Evolutionary conservation across 2,888 invertebrate species (phyloP).

Genomic region (Drosophila emarginata): DNA sequence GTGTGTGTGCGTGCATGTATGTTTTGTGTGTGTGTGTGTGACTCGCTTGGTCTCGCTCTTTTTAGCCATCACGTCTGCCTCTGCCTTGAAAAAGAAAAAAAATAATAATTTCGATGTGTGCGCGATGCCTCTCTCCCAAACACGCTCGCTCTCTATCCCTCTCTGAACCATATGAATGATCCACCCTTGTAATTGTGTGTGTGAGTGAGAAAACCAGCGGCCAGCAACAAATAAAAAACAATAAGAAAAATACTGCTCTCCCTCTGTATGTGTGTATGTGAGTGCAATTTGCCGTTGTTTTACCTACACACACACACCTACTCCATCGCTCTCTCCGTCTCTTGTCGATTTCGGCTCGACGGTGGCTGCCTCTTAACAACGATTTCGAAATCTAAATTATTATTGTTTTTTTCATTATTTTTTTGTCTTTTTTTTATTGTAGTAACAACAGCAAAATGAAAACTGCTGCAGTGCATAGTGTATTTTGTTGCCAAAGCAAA

Average conservation of each 20-base stretch:
- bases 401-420: slow-evolving; percentile 29
- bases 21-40: slow-evolving; percentile 45
- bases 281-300: slow-evolving; percentile 40
- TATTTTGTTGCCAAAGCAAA: slow-evolving; percentile 50
- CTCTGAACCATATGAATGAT: slow-evolving; percentile 3
- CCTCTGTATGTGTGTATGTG: slow-evolving; percentile 42
- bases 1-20: slow-evolving; percentile 31
- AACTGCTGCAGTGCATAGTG: slow-evolving; percentile 44
- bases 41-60: slow-evolving; percentile 32
- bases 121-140: slow-evolving; percentile 26
- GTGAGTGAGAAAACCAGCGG: slow-evolving; percentile 32
- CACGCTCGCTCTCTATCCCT: slow-evolving; percentile 54
- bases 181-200: slow-evolving; percentile 33
- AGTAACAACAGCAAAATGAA: slow-evolving; percentile 41
- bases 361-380: slow-evolving; percentile 42
- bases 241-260: slow-evolving; percentile 64
- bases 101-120: slow-evolving; percentile 57
- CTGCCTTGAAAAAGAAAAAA: slow-evolving; percentile 58
- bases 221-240: slow-evolving; percentile 66
- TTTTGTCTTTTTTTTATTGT: slow-evolving; percentile 30
- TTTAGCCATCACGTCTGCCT: slow-evolving; percentile 50
- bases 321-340: slow-evolving; percentile 15
- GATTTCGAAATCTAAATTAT: slow-evolving; percentile 61
- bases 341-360: slow-evolving; percentile 10
- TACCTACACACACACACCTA: not conserved